Evolutionary conservation across 2,113 vertebrate genomes (phyloP).

Genomic region (Semicossyphus pulcher): DNA sequence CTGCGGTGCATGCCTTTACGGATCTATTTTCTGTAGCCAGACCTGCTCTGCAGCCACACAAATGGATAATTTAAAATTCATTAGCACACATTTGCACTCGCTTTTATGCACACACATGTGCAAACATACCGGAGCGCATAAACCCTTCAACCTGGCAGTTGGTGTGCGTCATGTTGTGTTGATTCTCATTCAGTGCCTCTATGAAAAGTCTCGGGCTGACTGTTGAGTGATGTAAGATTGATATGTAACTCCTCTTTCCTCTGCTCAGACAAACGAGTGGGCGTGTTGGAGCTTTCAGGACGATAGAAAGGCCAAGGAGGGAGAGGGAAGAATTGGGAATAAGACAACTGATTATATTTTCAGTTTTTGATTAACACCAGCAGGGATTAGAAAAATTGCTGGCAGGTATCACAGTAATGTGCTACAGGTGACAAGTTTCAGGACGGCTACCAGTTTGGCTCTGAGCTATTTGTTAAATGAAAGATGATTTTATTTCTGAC

Average conservation of each 20-base stretch:
- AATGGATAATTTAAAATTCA: slow-evolving; percentile 1
- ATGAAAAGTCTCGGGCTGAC: slow-evolving; percentile 74
- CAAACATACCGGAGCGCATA: slow-evolving; percentile 13
- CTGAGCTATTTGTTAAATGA: background rate
- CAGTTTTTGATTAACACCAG: slow-evolving; percentile 4
- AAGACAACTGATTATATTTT: slow-evolving; percentile 20
- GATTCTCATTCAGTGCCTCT: slow-evolving; percentile 73
- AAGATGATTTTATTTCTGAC: background rate
- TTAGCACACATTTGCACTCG: slow-evolving; percentile 15
- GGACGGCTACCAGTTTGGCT: background rate
- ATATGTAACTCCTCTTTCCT: slow-evolving; percentile 75
- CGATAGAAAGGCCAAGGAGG: slow-evolving; percentile 45
- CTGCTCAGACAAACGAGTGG: slow-evolving; percentile 78
- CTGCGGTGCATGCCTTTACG: background rate
- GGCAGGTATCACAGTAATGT: slow-evolving; percentile 22
- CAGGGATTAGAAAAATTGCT: background rate
- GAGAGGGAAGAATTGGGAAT: slow-evolving; percentile 42
- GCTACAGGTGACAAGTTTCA: slow-evolving; percentile 26
- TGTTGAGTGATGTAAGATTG: slow-evolving; percentile 80
- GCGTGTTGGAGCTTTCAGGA: slow-evolving; percentile 69
- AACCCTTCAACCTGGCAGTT: slow-evolving; percentile 60
- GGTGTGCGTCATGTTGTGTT: slow-evolving; percentile 75
- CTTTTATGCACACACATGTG: slow-evolving; percentile 1
- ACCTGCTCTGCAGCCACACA: background rate
- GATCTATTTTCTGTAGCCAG: background rate